Conservation (phyloP, 2,113 vertebrate species). For the Odobenus rosmarus region DNA sequence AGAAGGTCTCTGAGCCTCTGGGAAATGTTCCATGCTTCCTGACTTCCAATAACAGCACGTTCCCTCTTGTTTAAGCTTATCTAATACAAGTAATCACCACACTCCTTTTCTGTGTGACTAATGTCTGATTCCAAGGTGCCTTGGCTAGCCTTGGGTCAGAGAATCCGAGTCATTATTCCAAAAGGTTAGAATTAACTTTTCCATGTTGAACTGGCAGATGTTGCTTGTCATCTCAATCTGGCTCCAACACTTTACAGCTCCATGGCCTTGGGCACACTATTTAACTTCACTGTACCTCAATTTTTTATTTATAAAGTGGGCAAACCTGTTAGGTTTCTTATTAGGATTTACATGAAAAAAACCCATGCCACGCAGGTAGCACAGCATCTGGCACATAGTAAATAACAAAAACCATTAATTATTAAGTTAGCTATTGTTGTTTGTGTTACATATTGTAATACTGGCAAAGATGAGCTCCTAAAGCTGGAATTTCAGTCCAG, state of each 20-base stretch:
- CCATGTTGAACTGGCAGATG: not conserved
- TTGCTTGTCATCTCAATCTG: not conserved
- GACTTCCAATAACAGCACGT: not conserved
- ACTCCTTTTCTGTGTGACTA: not conserved
- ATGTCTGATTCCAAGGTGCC: not conserved
- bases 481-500: constrained; percentile 55
- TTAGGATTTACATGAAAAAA: not conserved
- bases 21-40: not conserved
- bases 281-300: not conserved
- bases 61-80: not conserved
- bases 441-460: not conserved
- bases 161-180: not conserved
- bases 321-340: not conserved
- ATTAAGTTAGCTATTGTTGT: not conserved
- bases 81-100: not conserved
- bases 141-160: not conserved
- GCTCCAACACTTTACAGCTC: not conserved
- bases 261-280: not conserved
- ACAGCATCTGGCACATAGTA: not conserved
- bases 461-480: constrained; percentile 30
- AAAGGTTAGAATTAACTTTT: not conserved
- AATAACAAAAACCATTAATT: not conserved
- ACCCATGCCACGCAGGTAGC: not conserved
- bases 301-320: constrained; percentile 7
- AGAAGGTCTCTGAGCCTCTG: not conserved